These are phyloP conservation scores for Petrocephalus zakoni DNA, from an alignment of 2,113 vertebrate genomes.

Conservation along the genomic window DNA sequence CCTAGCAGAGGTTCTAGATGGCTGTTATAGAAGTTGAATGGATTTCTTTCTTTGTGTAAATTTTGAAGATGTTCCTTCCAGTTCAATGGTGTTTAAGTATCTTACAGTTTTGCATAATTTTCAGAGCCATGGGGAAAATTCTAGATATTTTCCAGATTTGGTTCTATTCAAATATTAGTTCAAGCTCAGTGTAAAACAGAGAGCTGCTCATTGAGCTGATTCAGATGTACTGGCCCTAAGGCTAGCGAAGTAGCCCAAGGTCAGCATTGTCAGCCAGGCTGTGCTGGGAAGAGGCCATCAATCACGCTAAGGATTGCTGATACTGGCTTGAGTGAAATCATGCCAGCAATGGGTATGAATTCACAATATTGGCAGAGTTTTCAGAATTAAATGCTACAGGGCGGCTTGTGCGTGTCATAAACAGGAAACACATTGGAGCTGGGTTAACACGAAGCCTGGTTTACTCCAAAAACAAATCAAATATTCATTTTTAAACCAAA, in stretches of 20 bases:
- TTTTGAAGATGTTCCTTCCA: too few species aligned
- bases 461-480: neutral
- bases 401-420: neutral
- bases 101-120: too few species aligned
- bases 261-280: constrained; percentile 33
- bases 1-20: neutral
- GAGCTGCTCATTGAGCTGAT: constrained; percentile 29
- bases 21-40: neutral
- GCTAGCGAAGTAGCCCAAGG: constrained; percentile 37
- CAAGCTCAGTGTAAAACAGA: neutral
- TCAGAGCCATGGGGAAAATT: too few species aligned
- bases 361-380: neutral
- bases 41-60: too few species aligned
- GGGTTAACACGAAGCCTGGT: neutral
- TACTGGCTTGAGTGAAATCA: constrained; percentile 28
- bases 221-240: constrained; percentile 19
- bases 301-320: constrained; percentile 43
- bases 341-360: constrained; percentile 31
- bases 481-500: neutral
- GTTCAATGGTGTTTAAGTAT: too few species aligned
- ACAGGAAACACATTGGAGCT: neutral
- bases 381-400: neutral
- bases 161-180: too few species aligned
- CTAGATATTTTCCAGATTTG: too few species aligned
- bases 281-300: constrained; percentile 18